These are phyloP conservation scores for Castor canadensis DNA, from an alignment of 2,113 vertebrate genomes.

Conservation along the genomic window DNA sequence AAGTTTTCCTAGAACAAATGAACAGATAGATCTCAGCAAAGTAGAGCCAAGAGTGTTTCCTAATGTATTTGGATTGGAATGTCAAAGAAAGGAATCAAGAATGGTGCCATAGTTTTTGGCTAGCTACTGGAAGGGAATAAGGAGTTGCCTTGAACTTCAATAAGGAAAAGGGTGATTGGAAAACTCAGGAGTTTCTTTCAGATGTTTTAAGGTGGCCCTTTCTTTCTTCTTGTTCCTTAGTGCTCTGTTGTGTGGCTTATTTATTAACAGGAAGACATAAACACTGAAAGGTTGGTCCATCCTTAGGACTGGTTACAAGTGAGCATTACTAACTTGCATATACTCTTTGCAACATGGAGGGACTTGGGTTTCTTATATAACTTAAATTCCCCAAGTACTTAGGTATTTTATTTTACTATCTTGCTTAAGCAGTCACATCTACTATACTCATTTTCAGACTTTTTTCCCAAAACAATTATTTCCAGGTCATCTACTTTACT, in stretches of 20 bases:
- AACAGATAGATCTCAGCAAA: slow-evolving; percentile 38
- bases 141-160: background rate
- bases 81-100: slow-evolving; percentile 19
- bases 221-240: background rate
- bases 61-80: slow-evolving; percentile 14
- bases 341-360: slow-evolving; percentile 5
- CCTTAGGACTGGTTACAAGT: slow-evolving; percentile 13
- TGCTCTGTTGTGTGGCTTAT: background rate
- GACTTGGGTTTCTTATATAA: slow-evolving; percentile 27
- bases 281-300: background rate
- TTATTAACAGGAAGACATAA: background rate
- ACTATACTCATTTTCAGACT: slow-evolving; percentile 60
- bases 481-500: slow-evolving; percentile 53
- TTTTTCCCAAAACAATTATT: slow-evolving; percentile 49
- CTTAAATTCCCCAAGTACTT: slow-evolving; percentile 10
- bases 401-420: slow-evolving; percentile 20
- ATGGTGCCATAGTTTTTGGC: background rate
- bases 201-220: background rate
- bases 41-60: slow-evolving; percentile 19
- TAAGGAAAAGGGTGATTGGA: background rate
- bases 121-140: slow-evolving; percentile 31
- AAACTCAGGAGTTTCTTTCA: slow-evolving; percentile 13
- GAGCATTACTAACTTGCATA: slow-evolving; percentile 24
- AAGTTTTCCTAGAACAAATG: slow-evolving; percentile 49
- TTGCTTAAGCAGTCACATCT: slow-evolving; percentile 56